Percentiles rank a stretch among this genome's conserved stretches.
phyloP scores from a whole-genome alignment of 1,140 invertebrate genomes.

The Riptortus pedestris region DNA sequence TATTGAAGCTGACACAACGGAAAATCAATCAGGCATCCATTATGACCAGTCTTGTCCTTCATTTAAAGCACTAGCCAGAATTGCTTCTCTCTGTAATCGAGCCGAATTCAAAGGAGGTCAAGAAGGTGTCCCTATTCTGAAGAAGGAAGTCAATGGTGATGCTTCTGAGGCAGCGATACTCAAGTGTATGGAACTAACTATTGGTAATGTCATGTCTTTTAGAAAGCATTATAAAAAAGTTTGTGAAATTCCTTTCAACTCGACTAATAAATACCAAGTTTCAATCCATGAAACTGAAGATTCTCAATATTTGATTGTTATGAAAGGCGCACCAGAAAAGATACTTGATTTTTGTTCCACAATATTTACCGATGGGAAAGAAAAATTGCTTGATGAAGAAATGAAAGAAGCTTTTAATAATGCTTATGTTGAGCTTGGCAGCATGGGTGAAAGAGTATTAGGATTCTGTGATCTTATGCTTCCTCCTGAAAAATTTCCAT shows the following conservation, averaged over 20 bases:
- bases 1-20: conserved; percentile 90
- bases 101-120: conserved; percentile 94
- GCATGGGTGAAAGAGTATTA: conserved; percentile 93
- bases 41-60: conserved; percentile 86
- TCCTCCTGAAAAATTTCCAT: conserved; percentile 81
- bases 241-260: conserved; percentile 98
- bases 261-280: conserved; percentile 95
- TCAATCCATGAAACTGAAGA: conserved; percentile 94
- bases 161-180: conserved; percentile 92
- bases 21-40: conserved; percentile 81
- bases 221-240: conserved; percentile 88
- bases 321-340: conserved; percentile 99
- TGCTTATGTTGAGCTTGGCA: conserved; percentile 95
- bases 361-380: conserved; percentile 93
- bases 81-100: conserved; percentile 90
- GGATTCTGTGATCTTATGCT: conserved; percentile 84
- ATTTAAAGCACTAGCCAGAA: conserved; percentile 84
- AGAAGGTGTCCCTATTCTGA: conserved; percentile 82
- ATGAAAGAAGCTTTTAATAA: conserved; percentile 97
- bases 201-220: conserved; percentile 83
- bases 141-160: conserved; percentile 80
- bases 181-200: conserved; percentile 91
- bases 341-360: conserved; percentile 92
- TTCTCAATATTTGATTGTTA: conserved; percentile 87
- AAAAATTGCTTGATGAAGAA: conserved; percentile 87